Evolutionary conservation across 2,888 invertebrate genomes (phyloP).

Genomic region (Prosapia bicincta): DNA sequence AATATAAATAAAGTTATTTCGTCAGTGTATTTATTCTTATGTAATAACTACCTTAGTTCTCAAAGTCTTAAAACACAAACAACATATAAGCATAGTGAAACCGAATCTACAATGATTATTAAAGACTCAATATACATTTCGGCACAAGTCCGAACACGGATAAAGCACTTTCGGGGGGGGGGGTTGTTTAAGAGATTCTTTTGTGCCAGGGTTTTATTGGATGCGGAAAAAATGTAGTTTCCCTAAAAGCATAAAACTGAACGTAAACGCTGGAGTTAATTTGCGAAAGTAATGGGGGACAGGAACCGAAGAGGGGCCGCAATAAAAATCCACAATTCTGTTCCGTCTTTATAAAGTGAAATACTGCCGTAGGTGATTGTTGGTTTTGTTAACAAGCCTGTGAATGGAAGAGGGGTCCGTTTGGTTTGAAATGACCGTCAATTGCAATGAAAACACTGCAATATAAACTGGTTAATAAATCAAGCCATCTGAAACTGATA

Average conservation of each 20-base stretch:
- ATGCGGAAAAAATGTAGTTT: not conserved
- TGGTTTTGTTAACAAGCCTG: not conserved
- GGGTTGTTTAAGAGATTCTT: not conserved
- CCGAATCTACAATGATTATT: no score
- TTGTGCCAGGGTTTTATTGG: not conserved
- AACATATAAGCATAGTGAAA: no score
- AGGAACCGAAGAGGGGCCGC: not conserved
- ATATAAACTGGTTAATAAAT: not conserved
- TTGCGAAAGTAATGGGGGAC: not conserved
- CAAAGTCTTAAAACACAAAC: no score
- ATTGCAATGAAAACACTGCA: not conserved
- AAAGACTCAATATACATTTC: no score
- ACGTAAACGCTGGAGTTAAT: not conserved
- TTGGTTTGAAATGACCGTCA: no score
- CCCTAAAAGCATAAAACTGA: not conserved
- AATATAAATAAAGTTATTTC: no score
- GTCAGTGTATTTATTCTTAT: no score
- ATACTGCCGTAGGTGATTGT: not conserved
- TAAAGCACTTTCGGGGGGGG: not conserved
- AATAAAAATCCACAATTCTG: not conserved
- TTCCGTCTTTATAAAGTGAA: not conserved
- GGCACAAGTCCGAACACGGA: no score
- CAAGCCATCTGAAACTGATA: not conserved
- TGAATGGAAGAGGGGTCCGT: no score
- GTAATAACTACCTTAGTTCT: no score